Evolutionary conservation across 2,888 invertebrate species (phyloP), one percentile per base, ranked within the genome.

Genomic region (Clivina fossor): DNA sequence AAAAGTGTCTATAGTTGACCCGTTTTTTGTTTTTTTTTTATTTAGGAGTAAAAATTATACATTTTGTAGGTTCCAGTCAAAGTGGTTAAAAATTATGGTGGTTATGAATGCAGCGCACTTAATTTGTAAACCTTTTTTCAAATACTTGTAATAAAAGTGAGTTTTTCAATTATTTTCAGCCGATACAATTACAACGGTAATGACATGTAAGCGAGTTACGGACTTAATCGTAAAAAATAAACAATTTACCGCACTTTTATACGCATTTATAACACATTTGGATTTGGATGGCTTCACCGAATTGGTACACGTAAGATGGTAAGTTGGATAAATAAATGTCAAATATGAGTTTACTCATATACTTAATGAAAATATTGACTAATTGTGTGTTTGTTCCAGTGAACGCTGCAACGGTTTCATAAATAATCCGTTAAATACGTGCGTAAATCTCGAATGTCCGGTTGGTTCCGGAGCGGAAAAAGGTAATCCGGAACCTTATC

Each of bases 171-270:
- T 41, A 37, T 51, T 69, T 73, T 43, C 62, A 83, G 82, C 77
- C 15, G 71, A 71, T 37, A 71, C 72, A 3, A 80, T 83, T 35
- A 78, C 74, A 41, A 80, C 73, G 7, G 74, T 80, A 32, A 82
- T 85, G 83, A 81, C 78, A 1, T 74, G 83, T 1, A 73, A 76
- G 40, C 80, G 82, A 66, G 76, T 85, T 40, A 73, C 81, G 55
- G 74, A 76, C 35, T 73, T 72, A 49, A 50, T 71, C 69, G 40
- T 68, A 61, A 69, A 71, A 43, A 73, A 73, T 55, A 75, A 80
- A 11, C 82, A 85, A 26, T 86, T 90, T 68, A 84, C 86, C n/a
- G 84, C 83, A 1, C 74, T 86, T 2, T 69, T 90, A 4, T 84
- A 81, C 65, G 87, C 82, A 0, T 70, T 82, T 46, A 75, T 90